phyloP scores from a whole-genome alignment of 2,888 invertebrate species.

The Ophion costatus region DNA sequence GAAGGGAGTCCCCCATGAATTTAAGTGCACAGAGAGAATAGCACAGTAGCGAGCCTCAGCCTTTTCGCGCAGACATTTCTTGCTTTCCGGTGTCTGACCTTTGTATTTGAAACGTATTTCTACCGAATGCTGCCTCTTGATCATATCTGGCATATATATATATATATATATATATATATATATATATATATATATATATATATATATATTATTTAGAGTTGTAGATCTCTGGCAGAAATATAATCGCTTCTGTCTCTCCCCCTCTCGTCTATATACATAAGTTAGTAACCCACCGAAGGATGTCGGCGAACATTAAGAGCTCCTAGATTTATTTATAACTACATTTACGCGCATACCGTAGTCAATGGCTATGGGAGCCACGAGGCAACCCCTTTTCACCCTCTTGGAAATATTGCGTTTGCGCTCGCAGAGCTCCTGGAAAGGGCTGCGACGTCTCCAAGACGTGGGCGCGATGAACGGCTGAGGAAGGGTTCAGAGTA shows the following conservation, averaged over 20 bases:
- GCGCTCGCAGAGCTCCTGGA: constrained; percentile 70
- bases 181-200: no score
- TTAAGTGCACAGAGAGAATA: constrained; percentile 12
- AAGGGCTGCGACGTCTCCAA: constrained; percentile 49
- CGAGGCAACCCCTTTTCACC: constrained; percentile 73
- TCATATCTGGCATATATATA: constrained; percentile 7
- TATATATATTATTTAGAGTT: no score
- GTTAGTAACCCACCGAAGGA: constrained; percentile 48
- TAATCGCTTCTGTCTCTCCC: constrained; percentile 6
- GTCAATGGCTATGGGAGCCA: constrained; percentile 56
- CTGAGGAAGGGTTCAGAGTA: constrained; percentile 11
- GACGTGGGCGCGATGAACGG: constrained; percentile 25
- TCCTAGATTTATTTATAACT: constrained; percentile 84
- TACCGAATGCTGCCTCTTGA: constrained; percentile 5
- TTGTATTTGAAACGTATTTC: constrained; percentile 6
- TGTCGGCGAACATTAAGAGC: constrained; percentile 81
- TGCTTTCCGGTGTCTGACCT: constrained; percentile 54
- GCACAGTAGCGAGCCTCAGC: constrained; percentile 47
- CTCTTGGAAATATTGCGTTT: constrained; percentile 81
- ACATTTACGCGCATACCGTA: constrained; percentile 83
- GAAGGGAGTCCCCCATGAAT: constrained; percentile 16
- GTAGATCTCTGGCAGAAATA: constrained; percentile 36
- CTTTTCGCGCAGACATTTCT: constrained; percentile 59
- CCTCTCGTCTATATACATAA: constrained; percentile 26
- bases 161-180: no score